A percentile compares a stretch with the other conserved stretches of the same genome.
phyloP scores from a whole-genome alignment of 1,140 invertebrate species.

The Zaprionus kolodkinae region DNA sequence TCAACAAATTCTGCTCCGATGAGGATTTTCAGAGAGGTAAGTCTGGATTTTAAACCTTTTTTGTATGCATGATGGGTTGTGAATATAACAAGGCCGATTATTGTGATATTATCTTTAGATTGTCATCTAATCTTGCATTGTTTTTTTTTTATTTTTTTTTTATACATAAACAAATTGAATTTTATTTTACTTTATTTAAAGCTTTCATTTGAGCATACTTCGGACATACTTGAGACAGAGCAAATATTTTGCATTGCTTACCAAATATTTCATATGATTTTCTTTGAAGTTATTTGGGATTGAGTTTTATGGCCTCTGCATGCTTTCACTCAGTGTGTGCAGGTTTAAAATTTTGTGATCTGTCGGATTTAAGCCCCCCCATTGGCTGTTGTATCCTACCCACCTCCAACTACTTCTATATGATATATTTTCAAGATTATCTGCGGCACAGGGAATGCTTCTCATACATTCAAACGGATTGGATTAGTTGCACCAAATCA shows the following conservation, averaged over 20 bases:
- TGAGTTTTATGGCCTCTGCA: conserved; percentile 2
- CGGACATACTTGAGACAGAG: background rate
- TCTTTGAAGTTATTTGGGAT: conserved; percentile 1
- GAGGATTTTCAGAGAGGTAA: conserved; percentile 75
- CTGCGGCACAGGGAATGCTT: conserved; percentile 81
- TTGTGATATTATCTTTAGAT: too few relatives aligned
- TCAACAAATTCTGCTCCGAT: conserved; percentile 76
- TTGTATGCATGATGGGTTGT: background rate
- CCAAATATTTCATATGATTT: background rate
- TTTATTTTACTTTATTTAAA: background rate
- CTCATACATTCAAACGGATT: conserved; percentile 74
- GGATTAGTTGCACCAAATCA: conserved; percentile 70
- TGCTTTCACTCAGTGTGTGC: background rate
- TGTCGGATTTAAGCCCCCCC: background rate
- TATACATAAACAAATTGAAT: background rate
- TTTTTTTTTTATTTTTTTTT: background rate
- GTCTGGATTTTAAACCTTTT: background rate
- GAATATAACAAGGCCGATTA: too few relatives aligned
- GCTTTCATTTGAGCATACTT: background rate
- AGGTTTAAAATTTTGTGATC: background rate
- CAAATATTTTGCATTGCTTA: background rate
- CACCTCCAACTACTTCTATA: background rate
- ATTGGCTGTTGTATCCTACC: background rate
- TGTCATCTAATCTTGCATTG: too few relatives aligned
- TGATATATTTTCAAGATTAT: conserved; percentile 64